These are phyloP conservation scores for Agrilus mali DNA, from an alignment of 2,888 invertebrate genomes.

Conservation along the genomic window DNA sequence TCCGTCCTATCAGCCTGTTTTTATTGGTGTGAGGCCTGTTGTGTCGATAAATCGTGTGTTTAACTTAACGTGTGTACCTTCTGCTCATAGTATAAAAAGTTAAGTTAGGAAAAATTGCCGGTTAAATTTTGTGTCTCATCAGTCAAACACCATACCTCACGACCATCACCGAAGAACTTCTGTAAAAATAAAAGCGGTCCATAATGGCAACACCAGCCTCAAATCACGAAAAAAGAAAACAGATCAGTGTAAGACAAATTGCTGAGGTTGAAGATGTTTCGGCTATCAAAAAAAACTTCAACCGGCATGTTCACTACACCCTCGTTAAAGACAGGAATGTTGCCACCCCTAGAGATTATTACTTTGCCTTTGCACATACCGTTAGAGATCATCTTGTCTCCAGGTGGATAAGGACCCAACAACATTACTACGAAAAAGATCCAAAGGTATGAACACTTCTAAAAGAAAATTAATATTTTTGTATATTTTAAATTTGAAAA, in stretches of 20 bases:
- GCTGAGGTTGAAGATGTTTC: conserved; percentile 93
- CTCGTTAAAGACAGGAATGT: conserved; percentile 99
- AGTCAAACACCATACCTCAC: no score
- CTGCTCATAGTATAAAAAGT: no score
- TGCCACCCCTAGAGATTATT: conserved; percentile 93
- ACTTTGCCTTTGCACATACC: conserved; percentile 93
- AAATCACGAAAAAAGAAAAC: conserved; percentile 84
- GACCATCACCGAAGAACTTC: no score
- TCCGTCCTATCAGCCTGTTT: no score
- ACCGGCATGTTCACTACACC: conserved; percentile 97
- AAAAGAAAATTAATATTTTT: not conserved
- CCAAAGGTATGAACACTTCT: conserved; percentile 68
- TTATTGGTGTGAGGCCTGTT: no score
- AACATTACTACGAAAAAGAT: conserved; percentile 97
- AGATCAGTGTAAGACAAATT: conserved; percentile 96
- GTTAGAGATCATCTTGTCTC: conserved; percentile 97
- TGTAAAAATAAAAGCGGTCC: no score
- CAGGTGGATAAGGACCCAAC: conserved; percentile 98
- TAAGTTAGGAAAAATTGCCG: no score
- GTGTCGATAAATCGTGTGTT: no score
- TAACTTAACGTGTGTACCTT: no score
- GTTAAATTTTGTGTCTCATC: no score
- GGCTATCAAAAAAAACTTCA: conserved; percentile 96
- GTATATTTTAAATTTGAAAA: not conserved
- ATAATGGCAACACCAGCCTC: conserved; percentile 61